Evolutionary conservation across 2,888 invertebrate genomes (phyloP).

Genomic region (Athripsodes cinereus): DNA sequence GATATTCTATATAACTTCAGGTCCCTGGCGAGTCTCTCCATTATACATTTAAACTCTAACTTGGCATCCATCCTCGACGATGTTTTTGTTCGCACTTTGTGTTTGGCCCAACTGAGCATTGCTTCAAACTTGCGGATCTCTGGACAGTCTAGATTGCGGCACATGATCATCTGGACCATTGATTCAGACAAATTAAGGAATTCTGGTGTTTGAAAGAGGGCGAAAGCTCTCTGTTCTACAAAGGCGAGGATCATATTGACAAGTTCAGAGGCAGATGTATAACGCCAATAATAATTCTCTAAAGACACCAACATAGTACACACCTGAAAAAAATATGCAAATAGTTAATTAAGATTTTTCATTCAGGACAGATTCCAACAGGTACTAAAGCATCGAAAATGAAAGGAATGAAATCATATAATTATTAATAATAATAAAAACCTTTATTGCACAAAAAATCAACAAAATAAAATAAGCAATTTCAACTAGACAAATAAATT

Average conservation of each 20-base stretch:
- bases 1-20: slow-evolving; percentile 86
- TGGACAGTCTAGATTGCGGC: slow-evolving; percentile 80
- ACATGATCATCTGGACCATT: slow-evolving; percentile 93
- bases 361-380: no score
- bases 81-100: slow-evolving; percentile 74
- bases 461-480: no score
- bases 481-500: no score
- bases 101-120: slow-evolving; percentile 85
- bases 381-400: no score
- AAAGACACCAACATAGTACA: slow-evolving; percentile 88
- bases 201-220: slow-evolving; percentile 76
- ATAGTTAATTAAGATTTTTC: no score
- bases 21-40: slow-evolving; percentile 86
- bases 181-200: slow-evolving; percentile 87
- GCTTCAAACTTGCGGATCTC: slow-evolving; percentile 90
- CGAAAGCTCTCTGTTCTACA: slow-evolving; percentile 80
- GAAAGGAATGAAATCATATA: no score
- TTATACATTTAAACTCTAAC: slow-evolving; percentile 86
- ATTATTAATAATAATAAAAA: no score
- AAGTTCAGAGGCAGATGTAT: slow-evolving; percentile 87
- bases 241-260: slow-evolving; percentile 92
- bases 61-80: slow-evolving; percentile 78
- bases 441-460: no score
- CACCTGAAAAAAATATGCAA: slow-evolving; percentile 46
- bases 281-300: slow-evolving; percentile 94